These are phyloP conservation scores for Sesamia nonagrioides DNA, from an alignment of 1,140 invertebrate genomes.

Conservation along the genomic window DNA sequence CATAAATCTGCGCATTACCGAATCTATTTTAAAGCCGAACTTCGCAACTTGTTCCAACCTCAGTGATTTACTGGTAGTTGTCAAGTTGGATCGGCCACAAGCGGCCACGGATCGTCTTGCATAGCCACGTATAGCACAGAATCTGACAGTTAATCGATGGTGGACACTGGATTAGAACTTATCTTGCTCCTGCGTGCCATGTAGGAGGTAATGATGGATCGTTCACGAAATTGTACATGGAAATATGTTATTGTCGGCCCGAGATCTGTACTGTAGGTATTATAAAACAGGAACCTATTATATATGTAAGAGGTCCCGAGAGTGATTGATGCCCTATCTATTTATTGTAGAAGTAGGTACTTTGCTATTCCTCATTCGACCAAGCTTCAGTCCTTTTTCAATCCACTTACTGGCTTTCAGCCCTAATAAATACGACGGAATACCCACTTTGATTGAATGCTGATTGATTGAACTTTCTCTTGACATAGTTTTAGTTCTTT, in stretches of 20 bases:
- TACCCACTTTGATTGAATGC: neutral
- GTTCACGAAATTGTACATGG: neutral
- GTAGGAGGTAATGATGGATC: neutral
- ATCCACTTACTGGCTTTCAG: neutral
- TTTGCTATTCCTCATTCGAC: neutral
- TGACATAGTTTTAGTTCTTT: neutral
- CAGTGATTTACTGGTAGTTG: conserved; percentile 2
- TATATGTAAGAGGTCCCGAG: too few relatives aligned
- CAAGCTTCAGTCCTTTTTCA: neutral
- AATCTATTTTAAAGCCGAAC: neutral
- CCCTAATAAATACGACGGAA: neutral
- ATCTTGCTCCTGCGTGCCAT: neutral
- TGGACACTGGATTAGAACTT: conserved; percentile 1
- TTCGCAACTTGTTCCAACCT: neutral
- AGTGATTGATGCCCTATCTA: too few relatives aligned
- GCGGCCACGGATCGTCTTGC: neutral
- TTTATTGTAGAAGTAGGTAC: neutral
- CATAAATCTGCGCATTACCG: conserved; percentile 13
- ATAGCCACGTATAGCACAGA: neutral
- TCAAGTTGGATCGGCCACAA: neutral
- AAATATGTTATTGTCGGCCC: neutral
- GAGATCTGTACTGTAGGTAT: too few relatives aligned
- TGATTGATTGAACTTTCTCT: neutral
- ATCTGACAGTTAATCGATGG: conserved; percentile 13
- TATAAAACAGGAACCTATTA: too few relatives aligned